Conservation (phyloP, 1,140 invertebrate genomes). For the Drosophila orosa region DNA sequence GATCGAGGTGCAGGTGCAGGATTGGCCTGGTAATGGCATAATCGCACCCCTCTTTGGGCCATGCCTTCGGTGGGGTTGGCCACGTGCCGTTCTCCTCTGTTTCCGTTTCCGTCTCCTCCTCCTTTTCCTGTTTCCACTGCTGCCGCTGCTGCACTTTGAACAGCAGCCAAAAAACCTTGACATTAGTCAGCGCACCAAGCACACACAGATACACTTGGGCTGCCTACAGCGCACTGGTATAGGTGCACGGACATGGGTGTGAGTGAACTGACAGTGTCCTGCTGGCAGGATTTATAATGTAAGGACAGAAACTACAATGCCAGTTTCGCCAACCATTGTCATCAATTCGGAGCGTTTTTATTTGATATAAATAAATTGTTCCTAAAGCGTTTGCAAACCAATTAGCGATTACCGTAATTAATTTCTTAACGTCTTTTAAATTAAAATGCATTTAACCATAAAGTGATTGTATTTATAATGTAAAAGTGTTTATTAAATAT, state of each 20-base stretch:
- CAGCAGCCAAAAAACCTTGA: constrained; percentile 75
- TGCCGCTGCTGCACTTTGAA: constrained; percentile 54
- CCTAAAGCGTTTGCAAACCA: too few species aligned
- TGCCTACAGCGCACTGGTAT: not conserved
- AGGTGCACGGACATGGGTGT: not conserved
- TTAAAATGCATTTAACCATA: too few species aligned
- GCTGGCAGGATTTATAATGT: not conserved
- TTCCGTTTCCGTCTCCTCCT: constrained; percentile 3
- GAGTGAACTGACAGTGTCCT: not conserved
- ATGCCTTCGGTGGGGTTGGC: constrained; percentile 13
- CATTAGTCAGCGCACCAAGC: constrained; percentile 54
- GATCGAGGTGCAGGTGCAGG: constrained; percentile 25
- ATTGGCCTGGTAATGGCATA: constrained; percentile 56
- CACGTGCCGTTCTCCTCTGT: constrained; percentile 41
- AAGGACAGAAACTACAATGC: not conserved
- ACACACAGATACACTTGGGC: constrained; percentile 5
- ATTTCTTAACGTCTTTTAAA: too few species aligned
- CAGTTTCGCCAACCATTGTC: not conserved
- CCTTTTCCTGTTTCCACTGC: constrained; percentile 7
- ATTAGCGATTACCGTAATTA: too few species aligned
- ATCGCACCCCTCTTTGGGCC: constrained; percentile 7
- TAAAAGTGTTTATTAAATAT: too few species aligned
- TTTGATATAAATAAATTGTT: not conserved
- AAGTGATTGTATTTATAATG: too few species aligned
- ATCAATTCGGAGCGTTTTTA: not conserved